phyloP scores from a whole-genome alignment of 2,797 vertebrate genomes.

The Esox lucius region DNA sequence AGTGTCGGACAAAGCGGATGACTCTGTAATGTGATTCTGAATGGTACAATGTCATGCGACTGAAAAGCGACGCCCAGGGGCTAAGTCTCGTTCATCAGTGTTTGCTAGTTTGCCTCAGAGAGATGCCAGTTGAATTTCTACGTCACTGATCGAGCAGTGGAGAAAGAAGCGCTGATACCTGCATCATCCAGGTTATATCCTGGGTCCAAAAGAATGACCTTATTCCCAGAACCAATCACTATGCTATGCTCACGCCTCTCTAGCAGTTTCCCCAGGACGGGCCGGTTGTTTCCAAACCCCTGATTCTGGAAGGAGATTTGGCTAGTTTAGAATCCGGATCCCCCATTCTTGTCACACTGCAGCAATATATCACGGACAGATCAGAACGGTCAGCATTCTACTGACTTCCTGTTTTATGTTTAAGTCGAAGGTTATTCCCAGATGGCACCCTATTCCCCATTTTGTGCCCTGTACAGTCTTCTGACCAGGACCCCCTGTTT shows the following conservation, averaged over 20 bases:
- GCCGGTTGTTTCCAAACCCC: slow-evolving; percentile 7
- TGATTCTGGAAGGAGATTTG: slow-evolving; percentile 15
- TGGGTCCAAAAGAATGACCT: too few species aligned
- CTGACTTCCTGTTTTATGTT: slow-evolving; percentile 44
- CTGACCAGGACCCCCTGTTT: too few species aligned
- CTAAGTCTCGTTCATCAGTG: too few species aligned
- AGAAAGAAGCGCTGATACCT: too few species aligned
- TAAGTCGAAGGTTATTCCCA: slow-evolving; percentile 28
- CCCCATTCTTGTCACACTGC: slow-evolving; percentile 26
- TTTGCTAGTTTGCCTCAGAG: too few species aligned
- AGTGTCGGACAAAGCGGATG: slow-evolving; percentile 62
- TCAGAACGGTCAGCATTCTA: slow-evolving; percentile 20
- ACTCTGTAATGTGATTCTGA: slow-evolving; percentile 13
- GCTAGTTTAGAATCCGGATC: slow-evolving; percentile 18
- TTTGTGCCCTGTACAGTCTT: background rate
- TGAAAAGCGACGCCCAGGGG: too few species aligned
- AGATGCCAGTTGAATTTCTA: too few species aligned
- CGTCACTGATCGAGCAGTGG: too few species aligned
- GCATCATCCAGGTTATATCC: too few species aligned
- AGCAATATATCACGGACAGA: slow-evolving; percentile 21
- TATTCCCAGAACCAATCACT: too few species aligned
- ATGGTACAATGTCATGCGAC: too few species aligned
- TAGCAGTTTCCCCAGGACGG: slow-evolving; percentile 8
- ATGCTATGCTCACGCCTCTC: background rate
- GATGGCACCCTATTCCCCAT: background rate